Base-by-base conservation (phyloP, 2,888 invertebrate species). In the Agrochola lychnidis region DNA sequence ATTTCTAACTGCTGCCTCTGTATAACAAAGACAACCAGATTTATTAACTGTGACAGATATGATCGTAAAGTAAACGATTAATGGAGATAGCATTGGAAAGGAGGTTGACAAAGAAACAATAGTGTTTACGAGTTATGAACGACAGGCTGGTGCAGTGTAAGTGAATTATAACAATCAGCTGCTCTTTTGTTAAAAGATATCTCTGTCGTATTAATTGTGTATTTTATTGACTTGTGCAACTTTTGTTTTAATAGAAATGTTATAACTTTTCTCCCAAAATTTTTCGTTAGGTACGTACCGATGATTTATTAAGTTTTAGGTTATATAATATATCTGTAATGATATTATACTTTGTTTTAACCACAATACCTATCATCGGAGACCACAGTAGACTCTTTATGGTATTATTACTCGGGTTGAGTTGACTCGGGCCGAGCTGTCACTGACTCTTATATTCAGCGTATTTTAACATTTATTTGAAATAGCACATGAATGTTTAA, bases 81-180 rank as follows among this genome's bases (percentile, higher is more conserved):
- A 94, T 93, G 94, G 90, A 91, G 92, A 92, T 90, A 90, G 90
- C 91, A 91, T 90, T 89, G 82, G 85, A 90, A 90, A 87, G 82
- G 87, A 89, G 88, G 87, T 90, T 88, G 88, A 93, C 92, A 94
- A 95, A 94, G 93, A 94, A 92, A 95, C 93, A 94, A 94, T 94
- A 89, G 89, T 82, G 86, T 85, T 87, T 82, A 73, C 87, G 89
- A 94, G 90, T 93, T 93, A 93, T 91, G 90, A 91, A 88, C 88
- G 91, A 90, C 91, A 87, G 83, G 85, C 88, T 82, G 89, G 73
- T 89, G 87, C 87, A 86, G 85, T 86, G 81, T 85, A 82, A 81
- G 86, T 91, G 89, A 93, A 87, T 89, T 94, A 93, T 92, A 87
- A 86, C 89, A 86, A 92, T 92, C 92, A 93, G 91, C 90, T 92